Evolutionary conservation across 1,140 invertebrate species (phyloP).

Genomic region (Theocolax elegans): DNA sequence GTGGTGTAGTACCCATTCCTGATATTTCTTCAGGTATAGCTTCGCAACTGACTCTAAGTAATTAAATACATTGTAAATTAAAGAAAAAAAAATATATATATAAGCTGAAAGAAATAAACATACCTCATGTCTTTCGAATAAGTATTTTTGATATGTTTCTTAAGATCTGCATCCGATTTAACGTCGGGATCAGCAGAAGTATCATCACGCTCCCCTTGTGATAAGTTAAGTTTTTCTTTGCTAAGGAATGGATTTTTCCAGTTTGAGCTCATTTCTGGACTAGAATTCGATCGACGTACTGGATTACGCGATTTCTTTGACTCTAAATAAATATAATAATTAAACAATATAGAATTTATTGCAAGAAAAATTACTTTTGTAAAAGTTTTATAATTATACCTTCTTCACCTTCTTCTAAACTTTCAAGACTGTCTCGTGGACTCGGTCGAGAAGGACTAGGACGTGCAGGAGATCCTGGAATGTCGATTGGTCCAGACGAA

Average conservation of each 20-base stretch:
- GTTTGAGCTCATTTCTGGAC: constrained; percentile 88
- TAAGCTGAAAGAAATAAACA: background rate
- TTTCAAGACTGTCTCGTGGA: constrained; percentile 72
- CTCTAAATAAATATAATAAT: constrained; percentile 53
- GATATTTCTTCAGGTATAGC: constrained; percentile 90
- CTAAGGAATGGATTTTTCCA: constrained; percentile 79
- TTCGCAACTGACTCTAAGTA: constrained; percentile 84
- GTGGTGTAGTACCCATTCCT: constrained; percentile 72
- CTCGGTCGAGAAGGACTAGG: constrained; percentile 71
- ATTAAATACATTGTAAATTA: too few relatives aligned
- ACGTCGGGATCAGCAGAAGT: constrained; percentile 57
- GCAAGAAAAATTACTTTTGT: background rate
- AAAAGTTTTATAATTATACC: constrained; percentile 50
- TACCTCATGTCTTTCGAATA: constrained; percentile 76
- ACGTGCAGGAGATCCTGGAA: constrained; percentile 73
- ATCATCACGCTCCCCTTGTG: constrained; percentile 55
- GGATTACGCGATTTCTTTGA: constrained; percentile 76
- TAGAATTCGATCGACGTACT: constrained; percentile 87
- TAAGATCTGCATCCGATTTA: constrained; percentile 64
- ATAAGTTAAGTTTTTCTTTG: constrained; percentile 63
- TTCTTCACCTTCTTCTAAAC: constrained; percentile 71
- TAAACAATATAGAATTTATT: constrained; percentile 13
- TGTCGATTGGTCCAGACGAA: constrained; percentile 72
- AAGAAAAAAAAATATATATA: constrained; percentile 22
- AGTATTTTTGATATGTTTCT: constrained; percentile 74